Base-by-base conservation (phyloP, 2,797 vertebrate genomes). In the Tinamus major region DNA sequence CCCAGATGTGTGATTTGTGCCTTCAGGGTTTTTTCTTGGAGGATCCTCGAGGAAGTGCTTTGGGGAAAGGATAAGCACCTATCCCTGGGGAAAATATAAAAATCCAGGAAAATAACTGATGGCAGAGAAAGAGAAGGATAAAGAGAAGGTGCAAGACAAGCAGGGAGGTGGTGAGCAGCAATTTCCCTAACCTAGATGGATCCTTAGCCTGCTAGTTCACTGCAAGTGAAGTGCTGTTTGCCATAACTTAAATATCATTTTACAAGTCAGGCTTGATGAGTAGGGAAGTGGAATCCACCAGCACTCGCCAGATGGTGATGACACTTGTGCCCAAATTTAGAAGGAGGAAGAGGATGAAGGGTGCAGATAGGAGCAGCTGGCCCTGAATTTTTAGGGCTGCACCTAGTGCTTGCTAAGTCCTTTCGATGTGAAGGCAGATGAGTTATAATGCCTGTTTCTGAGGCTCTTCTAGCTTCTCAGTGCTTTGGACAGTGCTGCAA, bases 401-500 rank as follows among this genome's bases (percentile, higher is more conserved):
- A 19, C 29, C 8, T 64, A 31, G 35, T 0, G 0, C 15, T n/a
- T 78, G 69, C 33, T 2, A 24, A 15, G 69, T 49, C 53, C 37
- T 91, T 78, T 55, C 37, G 39, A 6, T 68, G 6, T 51, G 51
- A 24, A 71, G 79, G 44, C 51, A 86, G 42, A 33, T 49, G 49
- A 18, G 6, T 44, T 44, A 44, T 44, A 44, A 44, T 44, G 42
- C 42, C 17, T 44, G 42, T 44, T 44, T 44, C 42, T 44, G 42
- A 44, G 42, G 42, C 17, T 16, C 42, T 44, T 44, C 39, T 44
- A 18, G 46, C 29, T 90, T 37, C 56, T 11, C 19, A 10, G 63
- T 56, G 56, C 39, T 81, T 37, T 49, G 68, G 44, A 3, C 33
- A 61, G 74, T 55, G 53, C 76, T 41, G 56, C 23, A 44, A 23